Evolutionary conservation across 2,113 vertebrate species (phyloP), one percentile per base, ranked within the genome.

Genomic region (Misgurnus mizolepis): DNA sequence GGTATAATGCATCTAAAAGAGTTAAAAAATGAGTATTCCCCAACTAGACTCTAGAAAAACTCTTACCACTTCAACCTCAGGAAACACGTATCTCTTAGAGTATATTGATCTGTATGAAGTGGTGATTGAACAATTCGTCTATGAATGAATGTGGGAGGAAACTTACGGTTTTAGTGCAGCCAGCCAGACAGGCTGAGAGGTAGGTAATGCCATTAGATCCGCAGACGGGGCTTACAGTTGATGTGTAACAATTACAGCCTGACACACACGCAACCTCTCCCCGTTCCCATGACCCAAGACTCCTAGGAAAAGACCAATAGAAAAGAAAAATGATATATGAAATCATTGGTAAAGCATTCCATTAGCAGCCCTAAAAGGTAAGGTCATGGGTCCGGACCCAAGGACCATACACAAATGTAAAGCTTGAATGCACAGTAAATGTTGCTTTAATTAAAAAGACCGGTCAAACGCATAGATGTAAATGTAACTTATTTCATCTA

Each of bases 101-200:
- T 64, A 17, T 39, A 76, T 39, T 64, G 73, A 76, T 76, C 58
- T 49, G 55, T 27, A 27, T 60, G 55, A 74, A 74, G 11, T 49
- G 45, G 45, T 10, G n/a, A 68, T 5, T 27, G 7, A 18, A 58
- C 18, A 8, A 58, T 58, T 58, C 55, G 55, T 58, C 55, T 58
- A 58, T 58, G 53, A 72, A 41, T 40, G 4, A n/a, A n/a, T 72
- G 69, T 56, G 0, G 79, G 74, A 0, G 67, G 1, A 40, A 27
- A 71, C 73, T 87, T 83, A 93, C 93, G 84, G 88, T 86, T 82
- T 86, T 93, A 77, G 87, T 94, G 93, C 98, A 99, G 91, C 98
- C 97, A 45, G 98, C 98, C 3, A 98, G 97, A 90, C 98, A 99
- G 91, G 94, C 93, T 0, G 98, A 99, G 91, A 99, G 93, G 92